A percentile compares a stretch with the other conserved stretches of the same genome.
Conservation (phyloP, 2,888 invertebrate species). For the Heterodera filipjevi region DNA sequence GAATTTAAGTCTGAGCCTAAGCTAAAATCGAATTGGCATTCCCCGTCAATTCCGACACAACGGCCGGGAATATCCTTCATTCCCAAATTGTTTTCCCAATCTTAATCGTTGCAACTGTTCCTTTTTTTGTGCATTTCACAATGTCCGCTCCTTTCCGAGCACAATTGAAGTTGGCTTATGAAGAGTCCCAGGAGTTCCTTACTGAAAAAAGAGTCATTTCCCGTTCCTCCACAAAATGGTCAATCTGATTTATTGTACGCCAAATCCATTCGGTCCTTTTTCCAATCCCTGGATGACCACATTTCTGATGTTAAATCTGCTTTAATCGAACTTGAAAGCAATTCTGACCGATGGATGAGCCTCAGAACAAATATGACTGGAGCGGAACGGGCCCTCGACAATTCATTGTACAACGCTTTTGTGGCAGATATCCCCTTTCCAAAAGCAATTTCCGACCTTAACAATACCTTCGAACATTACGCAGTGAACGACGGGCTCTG, state of each 20-base stretch:
- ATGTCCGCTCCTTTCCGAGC: no score
- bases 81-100: no score
- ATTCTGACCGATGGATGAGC: neutral
- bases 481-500: neutral
- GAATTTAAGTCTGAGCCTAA: no score
- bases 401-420: neutral
- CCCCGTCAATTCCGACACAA: no score
- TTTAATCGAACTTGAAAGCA: neutral
- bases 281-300: neutral
- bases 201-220: no score
- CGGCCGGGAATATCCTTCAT: no score
- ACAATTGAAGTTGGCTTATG: no score
- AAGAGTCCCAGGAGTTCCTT: no score
- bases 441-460: neutral
- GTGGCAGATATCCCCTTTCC: neutral
- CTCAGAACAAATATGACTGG: slow-evolving; percentile 6
- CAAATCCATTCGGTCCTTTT: neutral
- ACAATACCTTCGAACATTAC: neutral
- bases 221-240: neutral
- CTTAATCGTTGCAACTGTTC: no score
- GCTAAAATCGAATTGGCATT: no score
- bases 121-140: no score
- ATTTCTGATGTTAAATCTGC: neutral
- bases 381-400: neutral
- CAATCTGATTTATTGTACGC: neutral